Percentiles rank a stretch among this genome's conserved stretches.
Evolutionary conservation across 2,113 vertebrate species (phyloP).

Genomic region (Garra rufa): DNA sequence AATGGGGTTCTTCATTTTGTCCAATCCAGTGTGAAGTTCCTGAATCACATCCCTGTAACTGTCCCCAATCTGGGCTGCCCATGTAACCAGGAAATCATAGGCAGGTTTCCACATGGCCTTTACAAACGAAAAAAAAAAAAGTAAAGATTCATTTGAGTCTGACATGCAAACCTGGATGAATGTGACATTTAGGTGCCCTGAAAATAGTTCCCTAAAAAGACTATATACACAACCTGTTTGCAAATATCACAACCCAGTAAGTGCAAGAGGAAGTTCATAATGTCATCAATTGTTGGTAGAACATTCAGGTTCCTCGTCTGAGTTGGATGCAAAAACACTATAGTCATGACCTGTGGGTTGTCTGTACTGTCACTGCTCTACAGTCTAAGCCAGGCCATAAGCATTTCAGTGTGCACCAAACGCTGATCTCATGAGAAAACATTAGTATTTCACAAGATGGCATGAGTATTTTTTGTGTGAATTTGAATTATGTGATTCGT

Average conservation of each 20-base stretch:
- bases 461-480: not conserved
- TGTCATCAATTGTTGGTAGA: not conserved
- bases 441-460: not conserved
- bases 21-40: constrained; percentile 91
- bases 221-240: not conserved
- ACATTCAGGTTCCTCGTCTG: not conserved
- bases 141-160: not conserved
- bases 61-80: constrained; percentile 78
- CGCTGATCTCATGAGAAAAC: not conserved
- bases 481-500: not conserved
- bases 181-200: not conserved
- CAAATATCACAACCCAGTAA: not conserved
- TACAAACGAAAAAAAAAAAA: not conserved
- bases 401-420: not conserved
- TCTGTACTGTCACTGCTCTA: not conserved
- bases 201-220: not conserved
- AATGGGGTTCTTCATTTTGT: constrained; percentile 97
- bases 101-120: constrained; percentile 99
- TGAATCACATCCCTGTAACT: constrained; percentile 97
- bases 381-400: not conserved
- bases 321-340: constrained; percentile 2
- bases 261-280: not conserved
- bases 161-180: not conserved
- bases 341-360: not conserved
- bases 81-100: constrained; percentile 93